Evolutionary conservation across 2,797 vertebrate genomes (phyloP).

Genomic region (Syngnathus rostellatus): DNA sequence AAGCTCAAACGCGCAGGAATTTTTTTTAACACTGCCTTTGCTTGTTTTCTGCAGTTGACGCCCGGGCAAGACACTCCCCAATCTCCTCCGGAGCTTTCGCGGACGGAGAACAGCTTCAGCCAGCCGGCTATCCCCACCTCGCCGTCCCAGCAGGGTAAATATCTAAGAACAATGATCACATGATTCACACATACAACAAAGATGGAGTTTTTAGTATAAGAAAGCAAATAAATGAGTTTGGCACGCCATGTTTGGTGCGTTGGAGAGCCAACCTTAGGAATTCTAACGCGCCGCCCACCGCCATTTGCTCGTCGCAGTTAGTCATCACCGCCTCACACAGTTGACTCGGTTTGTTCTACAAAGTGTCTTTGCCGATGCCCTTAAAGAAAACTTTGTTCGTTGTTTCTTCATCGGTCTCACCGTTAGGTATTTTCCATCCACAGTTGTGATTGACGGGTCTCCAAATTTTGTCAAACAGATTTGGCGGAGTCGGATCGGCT

Average conservation of each 20-base stretch:
- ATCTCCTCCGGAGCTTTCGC: constrained; percentile 76
- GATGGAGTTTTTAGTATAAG: constrained; percentile 17
- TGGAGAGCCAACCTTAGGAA: constrained; percentile 7
- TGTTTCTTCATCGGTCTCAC: too few relatives aligned
- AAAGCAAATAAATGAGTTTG: constrained; percentile 3
- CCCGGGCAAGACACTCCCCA: constrained; percentile 86
- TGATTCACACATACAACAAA: not conserved
- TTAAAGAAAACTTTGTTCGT: not conserved
- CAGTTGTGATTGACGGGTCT: not conserved
- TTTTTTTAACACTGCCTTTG: constrained; percentile 8
- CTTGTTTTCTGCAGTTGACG: constrained; percentile 72
- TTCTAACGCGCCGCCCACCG: constrained; percentile 40
- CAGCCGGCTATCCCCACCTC: constrained; percentile 83
- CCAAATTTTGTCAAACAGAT: constrained; percentile 59
- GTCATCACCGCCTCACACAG: constrained; percentile 53
- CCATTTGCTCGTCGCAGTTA: constrained; percentile 56
- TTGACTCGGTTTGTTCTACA: constrained; percentile 21
- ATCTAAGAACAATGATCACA: not conserved
- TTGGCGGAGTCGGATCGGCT: constrained; percentile 89
- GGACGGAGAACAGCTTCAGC: constrained; percentile 80
- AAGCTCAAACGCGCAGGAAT: not conserved
- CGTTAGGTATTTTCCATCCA: too few relatives aligned
- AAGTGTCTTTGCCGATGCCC: not conserved
- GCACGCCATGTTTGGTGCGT: constrained; percentile 11
- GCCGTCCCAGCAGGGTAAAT: constrained; percentile 88